Conservation (phyloP, 2,113 vertebrate species). For the Albula goreensis region DNA sequence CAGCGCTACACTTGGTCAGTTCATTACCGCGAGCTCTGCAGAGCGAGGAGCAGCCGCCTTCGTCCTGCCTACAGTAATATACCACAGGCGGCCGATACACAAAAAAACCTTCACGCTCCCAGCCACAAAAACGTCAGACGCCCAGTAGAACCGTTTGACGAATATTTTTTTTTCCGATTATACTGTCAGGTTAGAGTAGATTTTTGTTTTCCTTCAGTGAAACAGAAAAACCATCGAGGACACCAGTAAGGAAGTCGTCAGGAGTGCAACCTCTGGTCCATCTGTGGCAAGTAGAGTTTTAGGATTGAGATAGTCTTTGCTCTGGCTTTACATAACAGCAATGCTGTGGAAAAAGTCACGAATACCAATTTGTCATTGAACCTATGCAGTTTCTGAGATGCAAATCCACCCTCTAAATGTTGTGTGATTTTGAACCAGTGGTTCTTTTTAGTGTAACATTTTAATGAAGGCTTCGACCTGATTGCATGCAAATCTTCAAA, state of each 20-base stretch:
- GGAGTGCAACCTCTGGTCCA: no score
- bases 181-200: neutral
- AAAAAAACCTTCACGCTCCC: neutral
- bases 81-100: neutral
- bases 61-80: neutral
- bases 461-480: neutral
- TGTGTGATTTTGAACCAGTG: neutral
- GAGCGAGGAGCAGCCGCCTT: neutral
- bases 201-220: neutral
- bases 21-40: constrained; percentile 44
- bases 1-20: constrained; percentile 45
- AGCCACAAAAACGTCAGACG: neutral
- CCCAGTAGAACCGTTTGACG: neutral
- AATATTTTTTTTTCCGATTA: neutral
- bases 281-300: no score
- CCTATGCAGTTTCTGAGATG: neutral
- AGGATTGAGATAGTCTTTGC: no score
- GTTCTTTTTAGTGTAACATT: neutral
- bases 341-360: no score
- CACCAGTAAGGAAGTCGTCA: no score
- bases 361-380: neutral
- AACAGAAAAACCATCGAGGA: neutral
- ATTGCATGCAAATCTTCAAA: constrained; percentile 2
- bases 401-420: neutral
- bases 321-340: no score